These are phyloP conservation scores for Erebia palarica DNA, from an alignment of 2,888 invertebrate species.

Conservation along the genomic window DNA sequence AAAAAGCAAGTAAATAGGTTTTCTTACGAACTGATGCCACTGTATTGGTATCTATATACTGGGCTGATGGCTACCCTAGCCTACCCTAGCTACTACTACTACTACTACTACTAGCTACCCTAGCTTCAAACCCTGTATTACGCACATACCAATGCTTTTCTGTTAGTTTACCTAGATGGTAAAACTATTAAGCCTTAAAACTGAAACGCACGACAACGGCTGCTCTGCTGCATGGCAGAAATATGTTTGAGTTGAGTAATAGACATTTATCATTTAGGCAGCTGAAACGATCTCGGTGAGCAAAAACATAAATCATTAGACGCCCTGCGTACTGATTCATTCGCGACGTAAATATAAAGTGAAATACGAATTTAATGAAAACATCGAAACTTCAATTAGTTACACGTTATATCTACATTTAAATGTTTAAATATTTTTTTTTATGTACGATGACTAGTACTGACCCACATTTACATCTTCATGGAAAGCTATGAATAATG, in stretches of 20 bases:
- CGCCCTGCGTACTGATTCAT: slow-evolving; percentile 55
- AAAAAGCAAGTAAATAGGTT: too few species aligned
- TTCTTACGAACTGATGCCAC: too few species aligned
- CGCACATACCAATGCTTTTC: neutral
- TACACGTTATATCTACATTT: neutral
- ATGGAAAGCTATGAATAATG: neutral
- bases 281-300: slow-evolving; percentile 60
- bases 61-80: too few species aligned
- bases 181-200: neutral
- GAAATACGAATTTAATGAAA: slow-evolving; percentile 40
- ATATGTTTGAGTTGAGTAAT: slow-evolving; percentile 52
- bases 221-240: slow-evolving; percentile 18
- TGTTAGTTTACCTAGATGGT: neutral
- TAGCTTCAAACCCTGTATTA: too few species aligned
- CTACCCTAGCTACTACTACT: too few species aligned
- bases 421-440: neutral
- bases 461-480: neutral
- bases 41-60: too few species aligned
- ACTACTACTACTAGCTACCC: too few species aligned
- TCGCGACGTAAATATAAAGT: slow-evolving; percentile 32
- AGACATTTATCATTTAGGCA: slow-evolving; percentile 62
- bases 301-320: slow-evolving; percentile 71
- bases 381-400: slow-evolving; percentile 34
- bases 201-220: slow-evolving; percentile 25
- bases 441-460: neutral